These are phyloP conservation scores for Eriocheir sinensis DNA, from an alignment of 1,140 invertebrate genomes.

Conservation along the genomic window DNA sequence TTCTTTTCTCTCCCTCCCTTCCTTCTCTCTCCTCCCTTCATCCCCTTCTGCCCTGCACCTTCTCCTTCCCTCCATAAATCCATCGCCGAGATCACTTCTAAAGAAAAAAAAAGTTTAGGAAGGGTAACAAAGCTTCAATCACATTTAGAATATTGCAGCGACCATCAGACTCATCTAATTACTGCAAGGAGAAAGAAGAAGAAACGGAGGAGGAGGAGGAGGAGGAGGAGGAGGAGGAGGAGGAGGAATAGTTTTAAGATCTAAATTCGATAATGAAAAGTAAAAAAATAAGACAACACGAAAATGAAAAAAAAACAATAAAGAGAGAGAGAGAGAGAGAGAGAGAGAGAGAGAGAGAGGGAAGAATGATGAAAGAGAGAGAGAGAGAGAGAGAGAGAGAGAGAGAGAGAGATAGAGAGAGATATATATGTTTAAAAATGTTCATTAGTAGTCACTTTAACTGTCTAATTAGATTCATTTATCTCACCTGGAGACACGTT, in stretches of 20 bases:
- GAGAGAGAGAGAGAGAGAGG: background rate
- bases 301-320: background rate
- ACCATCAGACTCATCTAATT: too few species aligned
- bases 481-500: background rate
- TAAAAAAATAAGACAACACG: background rate
- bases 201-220: background rate
- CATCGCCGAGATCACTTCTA: too few species aligned
- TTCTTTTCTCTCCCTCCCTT: too few species aligned
- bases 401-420: background rate
- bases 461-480: conserved; percentile 17
- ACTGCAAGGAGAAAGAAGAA: background rate
- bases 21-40: too few species aligned
- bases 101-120: too few species aligned
- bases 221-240: background rate
- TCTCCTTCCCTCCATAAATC: too few species aligned
- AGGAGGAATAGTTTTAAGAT: too few species aligned
- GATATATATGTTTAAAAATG: background rate
- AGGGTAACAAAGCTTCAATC: too few species aligned
- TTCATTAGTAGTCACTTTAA: background rate
- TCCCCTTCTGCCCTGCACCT: too few species aligned
- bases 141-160: too few species aligned
- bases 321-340: background rate
- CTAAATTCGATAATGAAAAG: too few species aligned
- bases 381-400: background rate
- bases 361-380: background rate